A percentile compares a stretch with the other conserved stretches of the same genome.
Evolutionary conservation across 2,797 vertebrate genomes (phyloP).

Genomic region (Bovichtus diacanthus): DNA sequence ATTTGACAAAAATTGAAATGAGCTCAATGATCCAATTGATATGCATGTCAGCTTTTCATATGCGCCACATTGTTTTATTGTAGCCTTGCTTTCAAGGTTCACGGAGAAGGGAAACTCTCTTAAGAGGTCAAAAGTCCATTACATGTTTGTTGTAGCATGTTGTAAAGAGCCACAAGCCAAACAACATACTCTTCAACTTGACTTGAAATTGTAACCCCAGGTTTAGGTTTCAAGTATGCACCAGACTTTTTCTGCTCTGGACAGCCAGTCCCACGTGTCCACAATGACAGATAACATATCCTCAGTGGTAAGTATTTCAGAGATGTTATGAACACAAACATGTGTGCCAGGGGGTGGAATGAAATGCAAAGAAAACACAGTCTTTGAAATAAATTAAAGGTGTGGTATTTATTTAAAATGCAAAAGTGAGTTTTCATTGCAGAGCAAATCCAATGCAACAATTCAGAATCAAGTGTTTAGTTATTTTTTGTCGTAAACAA

Average conservation of each 20-base stretch:
- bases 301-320: constrained; percentile 62
- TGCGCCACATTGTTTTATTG: neutral
- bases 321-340: neutral
- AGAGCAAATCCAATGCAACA: neutral
- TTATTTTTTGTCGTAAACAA: neutral
- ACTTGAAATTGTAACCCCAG: constrained; percentile 38
- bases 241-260: constrained; percentile 40
- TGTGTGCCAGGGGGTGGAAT: neutral
- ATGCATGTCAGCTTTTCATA: neutral
- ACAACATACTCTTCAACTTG: constrained; percentile 4
- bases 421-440: neutral
- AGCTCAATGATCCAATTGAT: neutral
- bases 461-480: neutral
- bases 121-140: neutral
- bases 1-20: neutral
- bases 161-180: neutral
- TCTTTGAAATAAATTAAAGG: neutral
- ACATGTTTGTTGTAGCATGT: neutral
- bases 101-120: neutral
- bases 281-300: constrained; percentile 27
- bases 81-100: neutral
- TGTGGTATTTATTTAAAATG: constrained; percentile 8
- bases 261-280: neutral
- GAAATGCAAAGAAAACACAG: neutral
- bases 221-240: constrained; percentile 31